A percentile compares a stretch with the other conserved stretches of the same genome.
phyloP scores from a whole-genome alignment of 2,888 invertebrate genomes.

The Plebejus anna region DNA sequence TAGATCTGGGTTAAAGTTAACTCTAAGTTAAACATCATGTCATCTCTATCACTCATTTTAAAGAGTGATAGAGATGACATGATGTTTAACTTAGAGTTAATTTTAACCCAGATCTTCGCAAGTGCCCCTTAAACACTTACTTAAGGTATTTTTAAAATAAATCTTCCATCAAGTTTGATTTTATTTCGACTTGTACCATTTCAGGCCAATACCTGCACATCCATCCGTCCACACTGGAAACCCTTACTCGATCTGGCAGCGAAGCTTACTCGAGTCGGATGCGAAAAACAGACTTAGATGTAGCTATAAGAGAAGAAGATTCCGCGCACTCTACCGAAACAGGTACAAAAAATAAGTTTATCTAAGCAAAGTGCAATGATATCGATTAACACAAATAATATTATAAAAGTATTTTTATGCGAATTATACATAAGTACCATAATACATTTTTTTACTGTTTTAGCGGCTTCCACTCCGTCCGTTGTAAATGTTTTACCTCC shows the following conservation, averaged over 20 bases:
- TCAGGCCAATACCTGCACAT: slow-evolving; percentile 86
- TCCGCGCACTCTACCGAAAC: slow-evolving; percentile 37
- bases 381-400: not conserved
- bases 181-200: not conserved
- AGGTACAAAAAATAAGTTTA: slow-evolving; percentile 28
- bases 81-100: no score
- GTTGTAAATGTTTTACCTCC: slow-evolving; percentile 90
- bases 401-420: no score
- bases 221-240: slow-evolving; percentile 88
- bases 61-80: no score
- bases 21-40: no score
- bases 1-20: no score
- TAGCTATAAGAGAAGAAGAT: slow-evolving; percentile 78
- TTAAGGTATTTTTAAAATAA: no score
- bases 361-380: not conserved
- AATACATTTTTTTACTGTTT: not conserved
- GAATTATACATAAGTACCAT: no score
- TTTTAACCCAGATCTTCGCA: no score
- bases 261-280: slow-evolving; percentile 88
- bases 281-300: slow-evolving; percentile 59
- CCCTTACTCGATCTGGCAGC: slow-evolving; percentile 87
- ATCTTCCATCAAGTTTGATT: no score
- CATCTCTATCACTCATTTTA: no score
- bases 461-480: slow-evolving; percentile 46
- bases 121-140: no score